Conservation (phyloP, 1,140 invertebrate genomes). For the Cryptotermes secundus region DNA sequence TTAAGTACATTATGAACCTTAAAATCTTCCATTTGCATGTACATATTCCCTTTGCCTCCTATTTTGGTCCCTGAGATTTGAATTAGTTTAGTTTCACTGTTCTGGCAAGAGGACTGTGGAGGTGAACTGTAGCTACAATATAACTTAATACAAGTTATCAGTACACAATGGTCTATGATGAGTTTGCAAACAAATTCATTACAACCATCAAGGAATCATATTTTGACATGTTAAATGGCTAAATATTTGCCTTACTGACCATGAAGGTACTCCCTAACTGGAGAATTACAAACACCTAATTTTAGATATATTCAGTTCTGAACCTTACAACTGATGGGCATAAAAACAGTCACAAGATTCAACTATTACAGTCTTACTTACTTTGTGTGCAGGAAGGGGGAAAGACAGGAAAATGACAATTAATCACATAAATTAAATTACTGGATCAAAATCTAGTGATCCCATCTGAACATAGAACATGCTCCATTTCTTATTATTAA, state of each 20-base stretch:
- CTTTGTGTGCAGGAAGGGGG: too few species aligned
- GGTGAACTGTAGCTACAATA: neutral
- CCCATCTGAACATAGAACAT: too few species aligned
- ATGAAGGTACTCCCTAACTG: neutral
- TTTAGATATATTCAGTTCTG: neutral
- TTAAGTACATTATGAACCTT: neutral
- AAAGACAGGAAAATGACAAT: too few species aligned
- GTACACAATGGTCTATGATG: neutral
- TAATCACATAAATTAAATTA: too few species aligned
- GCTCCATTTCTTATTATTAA: too few species aligned
- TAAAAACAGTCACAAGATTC: too few species aligned
- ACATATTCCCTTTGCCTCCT: neutral
- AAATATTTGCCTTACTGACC: neutral
- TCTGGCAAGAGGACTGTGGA: neutral
- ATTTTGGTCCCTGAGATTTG: neutral
- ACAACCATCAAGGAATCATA: neutral
- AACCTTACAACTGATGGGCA: too few species aligned
- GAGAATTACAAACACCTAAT: too few species aligned
- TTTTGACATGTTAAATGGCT: conserved; percentile 13
- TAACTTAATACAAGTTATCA: neutral
- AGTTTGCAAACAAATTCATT: neutral
- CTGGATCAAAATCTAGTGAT: too few species aligned
- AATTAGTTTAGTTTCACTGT: neutral
- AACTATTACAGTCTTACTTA: too few species aligned
- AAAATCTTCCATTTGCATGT: neutral